Evolutionary conservation across 2,797 vertebrate species (phyloP).

Genomic region (Trichosurus vulpecula): DNA sequence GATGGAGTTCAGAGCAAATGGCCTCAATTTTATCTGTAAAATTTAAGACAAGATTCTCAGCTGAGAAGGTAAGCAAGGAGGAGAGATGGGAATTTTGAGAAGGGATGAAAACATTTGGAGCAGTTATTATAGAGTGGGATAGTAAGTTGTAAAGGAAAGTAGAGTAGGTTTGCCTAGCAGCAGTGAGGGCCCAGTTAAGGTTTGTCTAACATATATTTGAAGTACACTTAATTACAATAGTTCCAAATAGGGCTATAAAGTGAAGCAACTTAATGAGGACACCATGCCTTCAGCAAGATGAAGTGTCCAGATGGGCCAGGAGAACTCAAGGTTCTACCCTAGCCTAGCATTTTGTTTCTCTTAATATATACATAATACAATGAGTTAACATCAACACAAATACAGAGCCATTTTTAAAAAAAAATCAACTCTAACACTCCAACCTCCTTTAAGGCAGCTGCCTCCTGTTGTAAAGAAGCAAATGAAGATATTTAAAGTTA

Average conservation of each 20-base stretch:
- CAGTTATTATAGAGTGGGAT: neutral
- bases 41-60: neutral
- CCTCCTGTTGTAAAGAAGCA: neutral
- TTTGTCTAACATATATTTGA: neutral
- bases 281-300: neutral
- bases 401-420: neutral
- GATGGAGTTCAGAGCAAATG: neutral
- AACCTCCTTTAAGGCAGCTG: neutral
- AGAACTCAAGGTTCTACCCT: too few relatives aligned
- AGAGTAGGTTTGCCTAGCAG: neutral
- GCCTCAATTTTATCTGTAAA: neutral
- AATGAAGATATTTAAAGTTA: too few relatives aligned
- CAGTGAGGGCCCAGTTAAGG: neutral
- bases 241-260: too few relatives aligned
- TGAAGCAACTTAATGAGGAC: too few relatives aligned
- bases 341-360: neutral
- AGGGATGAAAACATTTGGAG: neutral
- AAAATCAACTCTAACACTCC: neutral
- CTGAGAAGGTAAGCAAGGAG: neutral
- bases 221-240: neutral
- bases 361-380: neutral
- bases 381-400: neutral
- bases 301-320: neutral
- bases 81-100: neutral
- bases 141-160: neutral